Evolutionary conservation across 2,888 invertebrate species (phyloP).

Genomic region (Teleiodes luculella): DNA sequence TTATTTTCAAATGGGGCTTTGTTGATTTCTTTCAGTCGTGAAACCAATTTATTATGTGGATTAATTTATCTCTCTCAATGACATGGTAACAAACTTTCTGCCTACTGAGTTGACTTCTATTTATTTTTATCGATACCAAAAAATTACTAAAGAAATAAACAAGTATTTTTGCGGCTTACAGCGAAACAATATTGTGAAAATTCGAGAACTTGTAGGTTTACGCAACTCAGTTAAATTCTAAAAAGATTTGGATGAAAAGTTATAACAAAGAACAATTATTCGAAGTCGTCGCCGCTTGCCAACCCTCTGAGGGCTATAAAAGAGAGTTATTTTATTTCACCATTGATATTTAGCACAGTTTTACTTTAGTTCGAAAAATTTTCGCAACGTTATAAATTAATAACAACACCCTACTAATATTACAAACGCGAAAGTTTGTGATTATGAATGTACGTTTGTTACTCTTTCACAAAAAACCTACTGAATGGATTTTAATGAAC

Average conservation of each 20-base stretch:
- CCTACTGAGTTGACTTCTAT: too few species aligned
- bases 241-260: constrained; percentile 13
- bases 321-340: neutral
- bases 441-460: too few species aligned
- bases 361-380: neutral
- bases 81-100: too few species aligned
- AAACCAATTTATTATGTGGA: too few species aligned
- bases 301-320: constrained; percentile 10
- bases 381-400: neutral
- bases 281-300: neutral
- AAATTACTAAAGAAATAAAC: constrained; percentile 1
- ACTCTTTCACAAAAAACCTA: too few species aligned
- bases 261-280: constrained; percentile 14
- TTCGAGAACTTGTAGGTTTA: neutral
- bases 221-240: neutral
- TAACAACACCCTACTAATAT: too few species aligned
- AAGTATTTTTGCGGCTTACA: constrained; percentile 1
- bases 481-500: too few species aligned
- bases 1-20: too few species aligned
- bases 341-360: neutral
- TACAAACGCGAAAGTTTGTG: too few species aligned
- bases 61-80: too few species aligned
- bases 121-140: too few species aligned
- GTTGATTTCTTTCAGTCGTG: too few species aligned
- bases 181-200: neutral